Base-by-base conservation (phyloP, 2,113 vertebrate species). In the Odocoileus virginianus region DNA sequence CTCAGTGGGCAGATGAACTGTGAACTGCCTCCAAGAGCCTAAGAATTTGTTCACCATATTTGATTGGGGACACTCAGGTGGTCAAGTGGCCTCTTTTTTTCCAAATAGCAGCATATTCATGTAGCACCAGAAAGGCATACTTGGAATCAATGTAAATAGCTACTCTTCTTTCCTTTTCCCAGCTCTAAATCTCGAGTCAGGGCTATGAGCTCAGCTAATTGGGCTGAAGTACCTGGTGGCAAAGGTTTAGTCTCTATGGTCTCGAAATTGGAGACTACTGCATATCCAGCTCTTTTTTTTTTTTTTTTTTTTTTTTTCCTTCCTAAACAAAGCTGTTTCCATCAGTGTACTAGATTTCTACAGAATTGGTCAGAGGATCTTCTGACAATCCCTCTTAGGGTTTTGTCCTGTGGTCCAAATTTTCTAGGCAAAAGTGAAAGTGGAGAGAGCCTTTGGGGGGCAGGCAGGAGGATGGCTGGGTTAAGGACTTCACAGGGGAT, bases 391-490 rank as follows among this genome's bases (percentile, higher is more conserved):
- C 16, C 61, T 64, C 33, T n/a, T 19, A 30, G 15, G 61, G 61
- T 64, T n/a, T 67, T 67, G 30, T 67, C 7, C 61, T n/a, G 33
- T 67, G 33, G 30, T 67, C 33, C 33, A 67, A 19, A 19, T 33
- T 67, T 9, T 67, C 61, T 67, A 67, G 16, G 16, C 61, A 67
- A 67, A n/a, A 67, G 61, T 67, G 16, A 67, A n/a, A 67, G 16
- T 0, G 2, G 16, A 67, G 33, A 67, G 7, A 67, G 16, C 16
- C 33, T n/a, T 64, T 2, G 1, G 1, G 33, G 7, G 3, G 17
- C n/a, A 33, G 4, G 33, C 33, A 10, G 15, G n/a, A 67, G 3
- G 16, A 15, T 67, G n/a, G 33, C 33, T 67, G 33, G 13, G 61
- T 67, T 67, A 67, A n/a, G 33, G n/a, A n/a, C 33, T 3, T 67